Conservation (phyloP, 2,888 invertebrate genomes). For the Megastigmus dorsalis region DNA sequence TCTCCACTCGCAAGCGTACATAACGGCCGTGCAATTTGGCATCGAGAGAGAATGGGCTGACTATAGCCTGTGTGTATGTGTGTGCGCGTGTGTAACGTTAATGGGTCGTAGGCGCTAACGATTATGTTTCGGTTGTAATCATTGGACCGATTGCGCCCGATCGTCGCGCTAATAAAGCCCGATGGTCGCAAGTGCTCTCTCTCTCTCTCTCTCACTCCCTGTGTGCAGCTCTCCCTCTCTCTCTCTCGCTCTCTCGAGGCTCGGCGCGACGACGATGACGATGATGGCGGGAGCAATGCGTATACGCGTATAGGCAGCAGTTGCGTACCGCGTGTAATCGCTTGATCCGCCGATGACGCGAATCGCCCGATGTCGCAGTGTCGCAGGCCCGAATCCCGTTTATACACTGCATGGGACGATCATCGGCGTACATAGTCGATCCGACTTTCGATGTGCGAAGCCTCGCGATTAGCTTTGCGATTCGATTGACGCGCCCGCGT, state of each 20-base stretch:
- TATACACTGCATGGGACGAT: too few relatives aligned
- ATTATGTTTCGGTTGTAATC: slow-evolving; percentile 74
- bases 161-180: slow-evolving; percentile 72
- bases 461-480: too few relatives aligned
- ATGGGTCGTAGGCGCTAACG: slow-evolving; percentile 73
- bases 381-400: too few relatives aligned
- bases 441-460: too few relatives aligned
- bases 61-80: too few relatives aligned
- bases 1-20: too few relatives aligned
- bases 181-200: slow-evolving; percentile 61
- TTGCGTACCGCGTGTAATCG: slow-evolving; percentile 60
- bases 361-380: too few relatives aligned
- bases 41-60: slow-evolving; percentile 57
- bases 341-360: slow-evolving; percentile 59
- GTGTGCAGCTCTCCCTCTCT: too few relatives aligned
- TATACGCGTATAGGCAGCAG: background rate
- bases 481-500: too few relatives aligned
- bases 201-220: too few relatives aligned
- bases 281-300: slow-evolving; percentile 21
- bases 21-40: slow-evolving; percentile 66
- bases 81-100: slow-evolving; percentile 62
- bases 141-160: slow-evolving; percentile 72
- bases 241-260: slow-evolving; percentile 50
- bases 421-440: too few relatives aligned
- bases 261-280: slow-evolving; percentile 67